Percentiles rank a stretch among this genome's conserved stretches.
Evolutionary conservation across 1,140 invertebrate genomes (phyloP).

Genomic region (Idris sp.): DNA sequence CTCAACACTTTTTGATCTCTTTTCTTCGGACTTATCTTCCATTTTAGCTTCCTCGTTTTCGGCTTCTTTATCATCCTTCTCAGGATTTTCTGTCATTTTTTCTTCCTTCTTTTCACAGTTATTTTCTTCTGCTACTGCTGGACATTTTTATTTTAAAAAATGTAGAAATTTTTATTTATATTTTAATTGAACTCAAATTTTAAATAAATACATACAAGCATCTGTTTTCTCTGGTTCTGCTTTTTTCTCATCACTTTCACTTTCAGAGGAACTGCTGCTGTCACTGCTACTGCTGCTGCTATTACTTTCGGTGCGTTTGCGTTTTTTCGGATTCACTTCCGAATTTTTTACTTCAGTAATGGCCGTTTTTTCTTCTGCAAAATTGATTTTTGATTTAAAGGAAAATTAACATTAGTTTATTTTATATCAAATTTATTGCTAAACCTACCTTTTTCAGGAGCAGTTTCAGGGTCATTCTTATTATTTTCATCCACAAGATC

Average conservation of each 20-base stretch:
- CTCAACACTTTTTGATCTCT: constrained; percentile 67
- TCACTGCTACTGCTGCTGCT: constrained; percentile 73
- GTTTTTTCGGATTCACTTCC: constrained; percentile 68
- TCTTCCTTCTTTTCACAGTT: constrained; percentile 71
- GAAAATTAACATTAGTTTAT: neutral
- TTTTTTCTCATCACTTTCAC: constrained; percentile 67
- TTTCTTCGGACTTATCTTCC: constrained; percentile 60
- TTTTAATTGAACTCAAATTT: too few species aligned
- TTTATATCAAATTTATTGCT: neutral
- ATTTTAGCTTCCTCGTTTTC: constrained; percentile 64
- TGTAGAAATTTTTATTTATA: too few species aligned
- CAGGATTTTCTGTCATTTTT: constrained; percentile 67
- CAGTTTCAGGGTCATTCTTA: constrained; percentile 16
- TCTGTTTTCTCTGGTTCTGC: constrained; percentile 59
- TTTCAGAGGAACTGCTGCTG: constrained; percentile 73
- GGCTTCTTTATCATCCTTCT: too few species aligned
- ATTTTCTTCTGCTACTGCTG: constrained; percentile 70
- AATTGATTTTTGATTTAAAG: too few species aligned
- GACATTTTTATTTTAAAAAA: too few species aligned
- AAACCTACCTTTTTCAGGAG: constrained; percentile 18
- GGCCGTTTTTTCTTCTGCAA: constrained; percentile 67
- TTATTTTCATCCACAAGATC: constrained; percentile 66
- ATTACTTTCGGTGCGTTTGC: constrained; percentile 73
- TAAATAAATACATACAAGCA: constrained; percentile 43
- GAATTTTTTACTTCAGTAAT: constrained; percentile 46